A percentile compares a stretch with the other conserved stretches of the same genome.
Evolutionary conservation across 2,113 vertebrate genomes (phyloP).

Genomic region (Taxidea taxus): DNA sequence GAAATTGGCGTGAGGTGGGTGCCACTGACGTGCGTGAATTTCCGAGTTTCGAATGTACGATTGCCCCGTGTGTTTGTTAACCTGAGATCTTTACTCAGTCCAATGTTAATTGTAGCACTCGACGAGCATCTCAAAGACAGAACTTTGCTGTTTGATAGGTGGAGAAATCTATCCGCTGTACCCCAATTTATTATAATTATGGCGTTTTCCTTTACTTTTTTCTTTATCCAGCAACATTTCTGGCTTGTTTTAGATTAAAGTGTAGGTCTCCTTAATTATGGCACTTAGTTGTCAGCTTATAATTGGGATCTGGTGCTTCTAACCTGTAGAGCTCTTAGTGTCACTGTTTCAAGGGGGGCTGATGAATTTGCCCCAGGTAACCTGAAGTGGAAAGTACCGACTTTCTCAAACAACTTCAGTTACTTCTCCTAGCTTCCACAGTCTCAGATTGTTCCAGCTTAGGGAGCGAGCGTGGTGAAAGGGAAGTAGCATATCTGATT

Average conservation of each 20-base stretch:
- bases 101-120: slow-evolving; percentile 78
- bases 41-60: background rate
- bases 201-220: slow-evolving; percentile 83
- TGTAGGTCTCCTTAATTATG: slow-evolving; percentile 81
- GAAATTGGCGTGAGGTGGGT: background rate
- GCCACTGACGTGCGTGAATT: background rate
- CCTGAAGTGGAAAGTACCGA: slow-evolving; percentile 89
- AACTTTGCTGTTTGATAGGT: slow-evolving; percentile 29
- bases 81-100: slow-evolving; percentile 56
- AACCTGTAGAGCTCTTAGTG: slow-evolving; percentile 72
- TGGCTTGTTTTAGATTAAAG: slow-evolving; percentile 85
- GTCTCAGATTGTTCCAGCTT: slow-evolving; percentile 74
- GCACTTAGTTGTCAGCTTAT: slow-evolving; percentile 80
- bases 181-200: slow-evolving; percentile 82
- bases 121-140: slow-evolving; percentile 74
- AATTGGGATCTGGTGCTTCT: slow-evolving; percentile 81
- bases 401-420: slow-evolving; percentile 83
- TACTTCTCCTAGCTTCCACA: slow-evolving; percentile 80
- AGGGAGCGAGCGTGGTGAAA: background rate
- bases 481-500: background rate
- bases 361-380: slow-evolving; percentile 82
- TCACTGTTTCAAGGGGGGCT: slow-evolving; percentile 76
- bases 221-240: slow-evolving; percentile 85
- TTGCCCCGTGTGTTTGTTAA: background rate
- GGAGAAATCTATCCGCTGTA: slow-evolving; percentile 46